A percentile compares a stretch with the other conserved stretches of the same genome.
phyloP scores from a whole-genome alignment of 2,113 vertebrate species.

The Lophotis ruficrista region DNA sequence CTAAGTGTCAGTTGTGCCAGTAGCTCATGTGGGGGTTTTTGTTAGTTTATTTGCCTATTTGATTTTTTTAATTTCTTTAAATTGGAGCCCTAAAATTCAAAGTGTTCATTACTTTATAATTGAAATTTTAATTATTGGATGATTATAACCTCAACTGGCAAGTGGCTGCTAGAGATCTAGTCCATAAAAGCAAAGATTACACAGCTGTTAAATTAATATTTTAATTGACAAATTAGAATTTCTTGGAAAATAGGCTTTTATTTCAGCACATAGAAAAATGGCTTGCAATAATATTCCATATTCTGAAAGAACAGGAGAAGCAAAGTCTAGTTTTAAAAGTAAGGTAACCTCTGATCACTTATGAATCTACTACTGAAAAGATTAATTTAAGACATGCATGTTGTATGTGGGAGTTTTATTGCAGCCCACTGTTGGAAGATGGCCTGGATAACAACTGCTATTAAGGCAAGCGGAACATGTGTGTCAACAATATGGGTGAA shows the following conservation, averaged over 20 bases:
- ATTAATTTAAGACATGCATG: background rate
- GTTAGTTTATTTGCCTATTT: background rate
- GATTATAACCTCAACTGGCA: background rate
- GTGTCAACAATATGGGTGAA: background rate
- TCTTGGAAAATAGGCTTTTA: background rate
- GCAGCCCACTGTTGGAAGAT: background rate
- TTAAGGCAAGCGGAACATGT: background rate
- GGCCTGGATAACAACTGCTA: background rate
- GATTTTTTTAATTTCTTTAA: background rate
- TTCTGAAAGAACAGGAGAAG: background rate
- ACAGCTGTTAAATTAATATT: background rate
- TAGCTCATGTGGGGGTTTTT: accelerated
- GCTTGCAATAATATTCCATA: background rate
- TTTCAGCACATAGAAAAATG: background rate
- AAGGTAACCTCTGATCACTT: background rate
- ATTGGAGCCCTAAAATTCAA: background rate
- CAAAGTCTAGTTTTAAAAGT: background rate
- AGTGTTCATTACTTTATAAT: background rate
- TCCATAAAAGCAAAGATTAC: background rate
- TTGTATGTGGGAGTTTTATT: background rate
- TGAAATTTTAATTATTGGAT: background rate
- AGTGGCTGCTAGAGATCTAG: background rate
- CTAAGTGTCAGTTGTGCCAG: background rate
- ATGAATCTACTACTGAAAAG: background rate
- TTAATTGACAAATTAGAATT: background rate